These are phyloP conservation scores for Agrypnia vestita DNA, from an alignment of 1,140 invertebrate genomes.

Conservation along the genomic window DNA sequence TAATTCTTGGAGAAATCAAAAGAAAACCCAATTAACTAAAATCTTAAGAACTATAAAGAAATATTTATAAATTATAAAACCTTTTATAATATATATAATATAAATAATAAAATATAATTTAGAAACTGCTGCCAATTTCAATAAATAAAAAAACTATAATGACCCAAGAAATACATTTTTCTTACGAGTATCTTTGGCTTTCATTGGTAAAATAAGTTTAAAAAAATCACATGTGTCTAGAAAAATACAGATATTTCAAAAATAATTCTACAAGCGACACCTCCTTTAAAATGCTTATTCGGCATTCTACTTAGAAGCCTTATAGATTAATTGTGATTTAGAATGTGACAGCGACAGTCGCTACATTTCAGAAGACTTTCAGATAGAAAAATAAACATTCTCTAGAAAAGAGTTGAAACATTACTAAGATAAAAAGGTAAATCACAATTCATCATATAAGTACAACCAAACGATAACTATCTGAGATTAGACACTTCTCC, in stretches of 20 bases:
- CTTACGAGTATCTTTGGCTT: constrained; percentile 11
- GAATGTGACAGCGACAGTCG: constrained; percentile 20
- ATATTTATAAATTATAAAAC: too few relatives aligned
- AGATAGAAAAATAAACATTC: constrained; percentile 47
- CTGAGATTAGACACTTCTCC: background rate
- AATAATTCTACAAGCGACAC: constrained; percentile 37
- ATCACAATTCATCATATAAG: constrained; percentile 52
- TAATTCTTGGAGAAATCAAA: too few relatives aligned
- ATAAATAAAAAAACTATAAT: constrained; percentile 18
- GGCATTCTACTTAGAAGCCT: constrained; percentile 24
- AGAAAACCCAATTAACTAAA: too few relatives aligned
- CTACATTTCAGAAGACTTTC: background rate
- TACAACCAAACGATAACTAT: background rate
- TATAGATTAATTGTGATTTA: constrained; percentile 44
- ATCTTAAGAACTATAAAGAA: too few relatives aligned
- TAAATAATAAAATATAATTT: too few relatives aligned
- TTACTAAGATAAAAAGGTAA: constrained; percentile 36
- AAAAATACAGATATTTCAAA: constrained; percentile 18
- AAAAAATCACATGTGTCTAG: constrained; percentile 14
- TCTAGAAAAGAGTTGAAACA: constrained; percentile 35
- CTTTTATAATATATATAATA: too few relatives aligned
- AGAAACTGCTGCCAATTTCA: too few relatives aligned
- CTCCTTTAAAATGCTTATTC: constrained; percentile 18
- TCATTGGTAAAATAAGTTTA: background rate
- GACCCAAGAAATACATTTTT: constrained; percentile 1